Conservation (phyloP, 2,797 vertebrate species). For the Lacerta viridis region DNA sequence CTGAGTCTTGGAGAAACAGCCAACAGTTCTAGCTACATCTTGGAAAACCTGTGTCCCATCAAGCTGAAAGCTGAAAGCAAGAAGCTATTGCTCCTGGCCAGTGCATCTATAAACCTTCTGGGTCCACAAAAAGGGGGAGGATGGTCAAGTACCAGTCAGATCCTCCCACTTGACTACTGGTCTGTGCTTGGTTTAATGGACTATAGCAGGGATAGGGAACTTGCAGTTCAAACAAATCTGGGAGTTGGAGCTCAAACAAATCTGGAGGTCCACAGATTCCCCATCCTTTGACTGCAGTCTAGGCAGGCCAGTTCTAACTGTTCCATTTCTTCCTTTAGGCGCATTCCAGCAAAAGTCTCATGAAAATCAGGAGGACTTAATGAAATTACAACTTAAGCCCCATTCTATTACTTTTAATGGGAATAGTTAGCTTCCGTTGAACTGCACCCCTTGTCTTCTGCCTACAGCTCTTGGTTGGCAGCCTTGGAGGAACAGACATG, state of each 20-base stretch:
- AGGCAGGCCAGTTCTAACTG: not conserved
- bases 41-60: not conserved
- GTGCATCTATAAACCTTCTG: not conserved
- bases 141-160: not conserved
- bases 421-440: not conserved
- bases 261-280: not conserved
- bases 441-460: not conserved
- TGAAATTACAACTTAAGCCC: not conserved
- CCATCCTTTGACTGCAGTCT: not conserved
- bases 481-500: rapidly evolving
- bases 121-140: not conserved
- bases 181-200: not conserved
- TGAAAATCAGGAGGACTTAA: not conserved
- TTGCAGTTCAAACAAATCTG: not conserved
- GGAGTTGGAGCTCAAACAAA: not conserved
- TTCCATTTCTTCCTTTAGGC: not conserved
- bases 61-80: not conserved
- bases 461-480: not conserved
- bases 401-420: not conserved
- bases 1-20: not conserved
- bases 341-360: not conserved
- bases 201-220: not conserved
- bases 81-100: not conserved
- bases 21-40: not conserved
- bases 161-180: not conserved